Evolutionary conservation across 2,113 vertebrate genomes (phyloP).

Genomic region (Candoia aspera): DNA sequence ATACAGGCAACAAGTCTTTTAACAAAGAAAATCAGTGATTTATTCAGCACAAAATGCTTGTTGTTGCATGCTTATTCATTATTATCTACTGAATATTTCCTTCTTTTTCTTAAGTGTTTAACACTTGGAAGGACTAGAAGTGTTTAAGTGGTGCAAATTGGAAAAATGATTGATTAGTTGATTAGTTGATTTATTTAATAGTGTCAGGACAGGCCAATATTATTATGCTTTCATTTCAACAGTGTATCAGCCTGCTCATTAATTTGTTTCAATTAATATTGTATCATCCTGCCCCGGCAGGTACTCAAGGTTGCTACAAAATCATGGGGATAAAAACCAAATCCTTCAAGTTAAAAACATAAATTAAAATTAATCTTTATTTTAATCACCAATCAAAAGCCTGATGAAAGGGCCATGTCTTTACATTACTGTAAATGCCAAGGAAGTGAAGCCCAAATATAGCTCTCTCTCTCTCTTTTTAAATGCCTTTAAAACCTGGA

Average conservation of each 20-base stretch:
- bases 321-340: not conserved
- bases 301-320: not conserved
- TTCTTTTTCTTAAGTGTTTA: not conserved
- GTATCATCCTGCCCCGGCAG: not conserved
- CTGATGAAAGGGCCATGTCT: not conserved
- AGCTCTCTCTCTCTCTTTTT: not conserved
- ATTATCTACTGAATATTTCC: not conserved
- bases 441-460: not conserved
- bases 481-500: not conserved
- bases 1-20: not conserved
- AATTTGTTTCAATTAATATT: not conserved
- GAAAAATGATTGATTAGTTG: not conserved
- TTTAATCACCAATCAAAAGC: not conserved
- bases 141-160: not conserved
- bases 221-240: not conserved
- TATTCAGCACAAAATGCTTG: fast-evolving
- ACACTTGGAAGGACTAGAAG: not conserved
- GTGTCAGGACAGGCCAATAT: not conserved
- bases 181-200: not conserved
- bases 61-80: not conserved
- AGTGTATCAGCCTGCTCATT: not conserved
- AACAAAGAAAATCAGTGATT: not conserved
- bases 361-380: not conserved
- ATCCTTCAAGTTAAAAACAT: not conserved
- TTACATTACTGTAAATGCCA: not conserved